Conservation (phyloP, 2,113 vertebrate genomes). For the Brachypodius melanocephalos region DNA sequence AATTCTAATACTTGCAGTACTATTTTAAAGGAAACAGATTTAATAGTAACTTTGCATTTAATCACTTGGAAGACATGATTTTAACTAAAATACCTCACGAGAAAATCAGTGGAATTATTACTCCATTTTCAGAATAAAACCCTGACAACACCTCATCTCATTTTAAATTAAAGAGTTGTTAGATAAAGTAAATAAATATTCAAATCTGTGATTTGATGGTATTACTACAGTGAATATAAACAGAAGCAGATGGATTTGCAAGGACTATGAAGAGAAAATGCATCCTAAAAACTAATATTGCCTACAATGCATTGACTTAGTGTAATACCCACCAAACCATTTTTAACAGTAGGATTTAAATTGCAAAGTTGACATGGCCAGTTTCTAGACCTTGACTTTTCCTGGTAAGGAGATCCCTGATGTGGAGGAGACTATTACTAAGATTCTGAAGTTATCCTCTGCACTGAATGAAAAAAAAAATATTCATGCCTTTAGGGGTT, state of each 20-base stretch:
- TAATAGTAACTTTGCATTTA: neutral
- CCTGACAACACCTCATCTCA: neutral
- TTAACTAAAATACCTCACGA: neutral
- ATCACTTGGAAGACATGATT: neutral
- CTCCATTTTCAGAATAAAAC: neutral
- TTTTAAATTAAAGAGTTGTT: neutral
- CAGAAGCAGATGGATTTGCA: neutral
- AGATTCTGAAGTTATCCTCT: slow-evolving; percentile 63
- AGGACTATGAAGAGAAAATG: neutral
- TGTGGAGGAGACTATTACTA: slow-evolving; percentile 47
- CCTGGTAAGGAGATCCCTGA: slow-evolving; percentile 59
- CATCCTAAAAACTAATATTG: slow-evolving; percentile 3
- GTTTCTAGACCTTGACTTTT: slow-evolving; percentile 60
- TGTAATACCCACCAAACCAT: neutral
- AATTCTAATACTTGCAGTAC: neutral
- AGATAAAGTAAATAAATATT: neutral
- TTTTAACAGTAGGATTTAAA: slow-evolving; percentile 57
- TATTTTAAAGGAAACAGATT: neutral
- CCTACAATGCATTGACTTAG: neutral
- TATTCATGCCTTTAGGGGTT: slow-evolving; percentile 57
- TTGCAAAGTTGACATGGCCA: slow-evolving; percentile 44
- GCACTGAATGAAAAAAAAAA: slow-evolving; percentile 56
- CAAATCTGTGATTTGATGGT: neutral
- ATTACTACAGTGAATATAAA: neutral
- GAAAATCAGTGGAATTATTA: slow-evolving; percentile 5